A percentile compares a stretch with the other conserved stretches of the same genome.
phyloP scores from a whole-genome alignment of 2,797 vertebrate species.

The Falco novaeseelandiae region DNA sequence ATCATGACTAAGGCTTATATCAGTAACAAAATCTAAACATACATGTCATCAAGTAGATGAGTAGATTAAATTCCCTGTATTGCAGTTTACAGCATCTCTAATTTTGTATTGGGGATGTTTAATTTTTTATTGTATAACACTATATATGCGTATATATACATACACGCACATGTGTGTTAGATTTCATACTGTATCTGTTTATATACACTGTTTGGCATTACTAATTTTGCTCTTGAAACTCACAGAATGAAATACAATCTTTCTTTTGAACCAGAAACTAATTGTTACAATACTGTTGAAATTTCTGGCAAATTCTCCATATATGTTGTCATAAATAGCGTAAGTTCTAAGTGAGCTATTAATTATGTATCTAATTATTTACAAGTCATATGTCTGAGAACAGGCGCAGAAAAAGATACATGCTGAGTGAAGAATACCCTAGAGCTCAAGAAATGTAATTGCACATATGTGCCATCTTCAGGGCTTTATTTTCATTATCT shows the following conservation, averaged over 20 bases:
- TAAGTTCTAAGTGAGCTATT: not conserved
- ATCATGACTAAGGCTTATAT: not conserved
- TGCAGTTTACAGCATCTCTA: not conserved
- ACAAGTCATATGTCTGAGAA: not conserved
- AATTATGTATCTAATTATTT: not conserved
- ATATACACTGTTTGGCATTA: not conserved
- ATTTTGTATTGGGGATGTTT: not conserved
- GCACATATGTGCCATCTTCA: rapidly evolving
- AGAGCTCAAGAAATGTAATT: not conserved
- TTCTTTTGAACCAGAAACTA: not conserved
- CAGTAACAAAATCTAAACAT: not conserved
- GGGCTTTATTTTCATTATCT: not conserved
- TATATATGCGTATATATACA: not conserved
- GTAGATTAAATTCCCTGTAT: not conserved
- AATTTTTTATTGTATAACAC: not conserved
- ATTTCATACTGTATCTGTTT: not conserved
- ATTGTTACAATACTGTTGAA: not conserved
- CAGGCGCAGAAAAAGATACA: not conserved
- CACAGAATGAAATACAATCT: not conserved
- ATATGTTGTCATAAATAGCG: not conserved
- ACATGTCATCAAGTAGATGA: not conserved
- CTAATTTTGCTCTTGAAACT: not conserved
- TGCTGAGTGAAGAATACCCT: not conserved
- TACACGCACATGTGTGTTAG: not conserved
- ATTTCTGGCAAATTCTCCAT: not conserved